These are phyloP conservation scores for Oscheius sp. DNA, from an alignment of 2,888 invertebrate species.

Conservation along the genomic window DNA sequence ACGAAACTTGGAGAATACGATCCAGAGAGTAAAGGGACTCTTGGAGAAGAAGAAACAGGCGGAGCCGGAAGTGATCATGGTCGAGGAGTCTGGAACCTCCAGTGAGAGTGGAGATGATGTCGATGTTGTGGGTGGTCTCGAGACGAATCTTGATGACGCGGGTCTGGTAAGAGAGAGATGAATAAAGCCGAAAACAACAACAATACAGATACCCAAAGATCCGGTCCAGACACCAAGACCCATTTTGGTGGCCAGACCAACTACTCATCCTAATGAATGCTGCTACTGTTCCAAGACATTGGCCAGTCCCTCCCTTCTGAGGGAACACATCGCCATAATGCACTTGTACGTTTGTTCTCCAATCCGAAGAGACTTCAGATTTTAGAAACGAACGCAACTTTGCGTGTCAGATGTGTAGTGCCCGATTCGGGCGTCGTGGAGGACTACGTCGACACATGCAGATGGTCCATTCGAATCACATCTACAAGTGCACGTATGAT, in stretches of 20 bases:
- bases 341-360: constrained; percentile 21
- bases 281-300: constrained; percentile 21
- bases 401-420: constrained; percentile 32
- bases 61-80: constrained; percentile 4
- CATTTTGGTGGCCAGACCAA: neutral
- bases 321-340: constrained; percentile 35
- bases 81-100: neutral
- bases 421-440: constrained; percentile 24
- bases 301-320: constrained; percentile 27
- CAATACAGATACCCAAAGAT: neutral
- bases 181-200: neutral
- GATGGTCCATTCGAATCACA: constrained; percentile 75
- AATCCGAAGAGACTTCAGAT: neutral
- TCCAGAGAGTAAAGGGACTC: constrained; percentile 7
- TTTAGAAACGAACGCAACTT: constrained; percentile 35
- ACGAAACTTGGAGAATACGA: constrained; percentile 18
- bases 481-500: constrained; percentile 46
- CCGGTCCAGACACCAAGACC: neutral
- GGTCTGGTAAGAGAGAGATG: too few relatives aligned
- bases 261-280: constrained; percentile 26
- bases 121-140: constrained; percentile 31
- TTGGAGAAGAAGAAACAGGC: neutral
- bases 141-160: neutral
- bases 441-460: constrained; percentile 79
- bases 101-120: constrained; percentile 26